These are phyloP conservation scores for Heloderma charlesbogerti DNA, from an alignment of 2,113 vertebrate species.

Conservation along the genomic window DNA sequence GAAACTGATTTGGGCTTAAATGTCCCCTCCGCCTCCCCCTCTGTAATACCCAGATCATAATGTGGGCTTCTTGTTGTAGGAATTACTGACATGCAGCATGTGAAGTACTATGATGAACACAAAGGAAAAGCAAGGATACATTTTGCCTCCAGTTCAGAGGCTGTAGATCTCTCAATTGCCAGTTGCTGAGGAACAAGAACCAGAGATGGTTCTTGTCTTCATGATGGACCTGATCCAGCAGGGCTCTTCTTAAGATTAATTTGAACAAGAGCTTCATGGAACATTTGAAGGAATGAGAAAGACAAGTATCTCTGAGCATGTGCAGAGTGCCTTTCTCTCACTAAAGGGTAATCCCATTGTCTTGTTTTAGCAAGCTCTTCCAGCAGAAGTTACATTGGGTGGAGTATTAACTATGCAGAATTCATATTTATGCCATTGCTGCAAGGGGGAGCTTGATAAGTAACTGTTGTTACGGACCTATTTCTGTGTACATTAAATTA, in stretches of 20 bases:
- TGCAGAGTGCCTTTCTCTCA: background rate
- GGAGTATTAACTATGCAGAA: background rate
- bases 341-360: background rate
- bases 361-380: constrained; percentile 6
- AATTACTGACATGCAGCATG: too few species aligned
- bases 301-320: background rate
- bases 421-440: background rate
- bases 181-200: background rate
- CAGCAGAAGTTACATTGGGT: background rate
- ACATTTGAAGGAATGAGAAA: background rate
- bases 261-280: background rate
- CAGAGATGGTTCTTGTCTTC: background rate
- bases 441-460: background rate
- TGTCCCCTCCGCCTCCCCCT: background rate
- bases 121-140: too few species aligned
- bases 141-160: too few species aligned
- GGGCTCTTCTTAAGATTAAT: background rate
- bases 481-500: background rate
- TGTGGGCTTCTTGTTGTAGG: too few species aligned
- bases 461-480: background rate
- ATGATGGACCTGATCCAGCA: background rate
- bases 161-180: background rate
- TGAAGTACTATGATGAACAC: too few species aligned
- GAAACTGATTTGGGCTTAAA: background rate
- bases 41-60: background rate